Percentiles rank a stretch among this genome's conserved stretches.
Evolutionary conservation across 2,888 invertebrate genomes (phyloP).

Genomic region (Neoaliturus tenellus): DNA sequence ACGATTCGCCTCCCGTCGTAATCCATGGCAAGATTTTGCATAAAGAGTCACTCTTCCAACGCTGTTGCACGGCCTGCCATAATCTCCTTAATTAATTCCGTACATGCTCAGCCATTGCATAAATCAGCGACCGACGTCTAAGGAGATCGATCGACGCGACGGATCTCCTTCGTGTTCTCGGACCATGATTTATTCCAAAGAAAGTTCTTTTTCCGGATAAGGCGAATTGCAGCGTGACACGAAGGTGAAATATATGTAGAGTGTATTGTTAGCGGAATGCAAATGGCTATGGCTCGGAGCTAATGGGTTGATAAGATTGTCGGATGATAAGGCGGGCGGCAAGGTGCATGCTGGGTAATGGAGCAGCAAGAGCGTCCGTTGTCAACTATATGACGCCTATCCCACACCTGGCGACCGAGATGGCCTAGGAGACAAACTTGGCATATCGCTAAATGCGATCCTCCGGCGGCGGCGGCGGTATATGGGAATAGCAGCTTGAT

Average conservation of each 20-base stretch:
- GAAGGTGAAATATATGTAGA: not conserved
- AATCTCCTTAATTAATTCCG: constrained; percentile 46
- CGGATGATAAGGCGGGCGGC: not conserved
- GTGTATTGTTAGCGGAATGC: constrained; percentile 23
- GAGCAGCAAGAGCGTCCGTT: constrained; percentile 16
- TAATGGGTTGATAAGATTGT: constrained; percentile 34
- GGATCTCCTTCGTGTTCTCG: not conserved
- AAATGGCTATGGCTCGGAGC: constrained; percentile 1
- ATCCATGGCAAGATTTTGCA: constrained; percentile 29
- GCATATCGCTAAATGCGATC: constrained; percentile 17
- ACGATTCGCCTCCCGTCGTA: constrained; percentile 1
- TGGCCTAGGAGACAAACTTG: constrained; percentile 1
- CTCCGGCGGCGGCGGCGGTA: not conserved
- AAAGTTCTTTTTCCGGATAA: not conserved
- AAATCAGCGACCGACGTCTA: constrained; percentile 14
- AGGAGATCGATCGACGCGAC: not conserved
- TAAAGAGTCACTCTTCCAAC: constrained; percentile 25
- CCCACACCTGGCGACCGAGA: not conserved
- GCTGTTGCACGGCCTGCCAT: not conserved
- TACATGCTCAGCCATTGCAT: constrained; percentile 31
- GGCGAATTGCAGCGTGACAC: not conserved
- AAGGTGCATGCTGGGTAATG: constrained; percentile 25
- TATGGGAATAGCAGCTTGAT: not conserved
- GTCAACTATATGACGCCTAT: constrained; percentile 1
- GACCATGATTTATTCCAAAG: not conserved